phyloP scores from a whole-genome alignment of 2,888 invertebrate genomes.

The Andrena praecox region DNA sequence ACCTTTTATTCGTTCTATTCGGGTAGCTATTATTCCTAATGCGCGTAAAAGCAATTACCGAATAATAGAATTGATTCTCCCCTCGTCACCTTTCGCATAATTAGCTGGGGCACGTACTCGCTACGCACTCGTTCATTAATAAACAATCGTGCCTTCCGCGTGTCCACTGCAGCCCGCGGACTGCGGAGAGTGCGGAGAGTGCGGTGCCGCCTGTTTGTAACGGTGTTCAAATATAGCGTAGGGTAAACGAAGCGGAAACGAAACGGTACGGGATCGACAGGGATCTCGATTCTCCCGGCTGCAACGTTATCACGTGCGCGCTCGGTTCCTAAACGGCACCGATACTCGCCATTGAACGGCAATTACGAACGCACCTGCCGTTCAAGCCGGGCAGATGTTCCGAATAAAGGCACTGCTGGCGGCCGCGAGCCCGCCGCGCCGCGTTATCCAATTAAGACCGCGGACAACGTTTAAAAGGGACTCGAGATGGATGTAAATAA shows the following conservation, averaged over 20 bases:
- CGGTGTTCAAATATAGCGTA: slow-evolving; percentile 32
- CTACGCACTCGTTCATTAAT: slow-evolving; percentile 27
- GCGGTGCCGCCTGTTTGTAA: slow-evolving; percentile 12
- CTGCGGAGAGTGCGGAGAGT: no score
- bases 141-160: slow-evolving; percentile 26
- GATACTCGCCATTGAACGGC: slow-evolving; percentile 44
- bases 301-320: slow-evolving; percentile 43
- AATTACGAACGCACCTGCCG: slow-evolving; percentile 54
- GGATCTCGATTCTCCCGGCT: neutral
- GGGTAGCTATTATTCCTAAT: neutral
- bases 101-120: slow-evolving; percentile 13
- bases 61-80: slow-evolving; percentile 38
- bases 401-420: neutral
- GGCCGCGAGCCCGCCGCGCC: neutral
- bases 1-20: slow-evolving; percentile 18
- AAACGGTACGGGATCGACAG: neutral
- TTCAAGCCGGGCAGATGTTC: slow-evolving; percentile 23
- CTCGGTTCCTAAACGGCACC: slow-evolving; percentile 47
- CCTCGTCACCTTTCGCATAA: slow-evolving; percentile 26
- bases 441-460: slow-evolving; percentile 35
- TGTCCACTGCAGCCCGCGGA: neutral
- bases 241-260: slow-evolving; percentile 26
- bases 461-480: slow-evolving; percentile 20
- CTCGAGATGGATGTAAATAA: slow-evolving; percentile 44
- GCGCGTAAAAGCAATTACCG: slow-evolving; percentile 5